These are phyloP conservation scores for Atherinomorus stipes DNA, from an alignment of 2,113 vertebrate species.

Conservation along the genomic window DNA sequence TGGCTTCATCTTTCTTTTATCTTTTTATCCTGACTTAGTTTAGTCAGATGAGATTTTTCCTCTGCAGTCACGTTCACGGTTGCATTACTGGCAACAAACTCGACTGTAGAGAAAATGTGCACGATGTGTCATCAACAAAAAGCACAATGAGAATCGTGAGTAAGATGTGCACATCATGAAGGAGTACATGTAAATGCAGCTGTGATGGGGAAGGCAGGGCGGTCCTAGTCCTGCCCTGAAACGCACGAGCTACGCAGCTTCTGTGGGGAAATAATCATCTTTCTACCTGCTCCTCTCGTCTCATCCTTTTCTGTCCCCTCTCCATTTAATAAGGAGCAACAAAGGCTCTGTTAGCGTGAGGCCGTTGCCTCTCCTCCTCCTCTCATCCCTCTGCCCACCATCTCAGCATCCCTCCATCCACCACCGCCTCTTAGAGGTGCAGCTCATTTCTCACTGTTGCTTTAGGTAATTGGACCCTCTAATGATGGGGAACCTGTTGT, in stretches of 20 bases:
- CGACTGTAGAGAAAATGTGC: not conserved
- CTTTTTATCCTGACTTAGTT: not conserved
- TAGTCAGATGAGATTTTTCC: slow-evolving; percentile 1
- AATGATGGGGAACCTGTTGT: slow-evolving; percentile 51
- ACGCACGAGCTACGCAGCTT: slow-evolving; percentile 10
- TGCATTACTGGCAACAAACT: not conserved
- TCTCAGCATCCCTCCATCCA: slow-evolving; percentile 26
- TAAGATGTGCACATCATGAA: slow-evolving; percentile 19
- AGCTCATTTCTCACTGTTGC: slow-evolving; percentile 53
- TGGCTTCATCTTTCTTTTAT: not conserved
- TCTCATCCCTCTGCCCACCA: slow-evolving; percentile 12
- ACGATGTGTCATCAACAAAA: not conserved
- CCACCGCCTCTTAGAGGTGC: slow-evolving; percentile 30
- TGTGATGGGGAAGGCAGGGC: not conserved
- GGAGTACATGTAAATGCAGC: slow-evolving; percentile 8
- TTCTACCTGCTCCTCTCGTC: slow-evolving; percentile 32
- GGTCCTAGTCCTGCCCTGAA: not conserved
- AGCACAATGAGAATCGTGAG: slow-evolving; percentile 10
- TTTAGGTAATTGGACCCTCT: slow-evolving; percentile 72
- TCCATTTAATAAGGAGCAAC: slow-evolving; percentile 41
- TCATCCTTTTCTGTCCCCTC: slow-evolving; percentile 25
- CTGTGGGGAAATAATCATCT: slow-evolving; percentile 29
- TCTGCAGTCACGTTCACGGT: not conserved
- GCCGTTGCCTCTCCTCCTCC: slow-evolving; percentile 12
- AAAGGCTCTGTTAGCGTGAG: slow-evolving; percentile 15